These are phyloP conservation scores for Hippocampus barbouri DNA, from an alignment of 2,113 vertebrate species.

Conservation along the genomic window DNA sequence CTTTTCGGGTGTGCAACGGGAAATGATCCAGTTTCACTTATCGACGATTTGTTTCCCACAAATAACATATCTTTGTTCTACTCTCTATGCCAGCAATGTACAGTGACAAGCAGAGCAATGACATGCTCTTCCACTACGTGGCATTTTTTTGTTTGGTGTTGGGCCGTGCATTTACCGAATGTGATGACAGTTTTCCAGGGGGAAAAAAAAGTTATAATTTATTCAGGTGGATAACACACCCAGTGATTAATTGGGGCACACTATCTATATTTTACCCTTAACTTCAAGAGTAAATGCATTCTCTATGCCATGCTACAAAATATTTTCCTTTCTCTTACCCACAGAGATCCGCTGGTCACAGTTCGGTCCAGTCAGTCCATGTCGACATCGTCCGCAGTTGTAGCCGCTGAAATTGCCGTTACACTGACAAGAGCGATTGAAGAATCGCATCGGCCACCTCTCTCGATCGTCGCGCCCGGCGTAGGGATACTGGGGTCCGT, in stretches of 20 bases:
- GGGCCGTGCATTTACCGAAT: too few relatives aligned
- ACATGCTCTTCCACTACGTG: neutral
- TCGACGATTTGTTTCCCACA: neutral
- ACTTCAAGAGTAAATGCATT: neutral
- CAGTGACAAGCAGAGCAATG: neutral
- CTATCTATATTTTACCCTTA: neutral
- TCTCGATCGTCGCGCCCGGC: conserved; percentile 88
- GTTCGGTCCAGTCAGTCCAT: conserved; percentile 79
- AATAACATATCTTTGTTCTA: neutral
- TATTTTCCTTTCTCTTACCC: conserved; percentile 76
- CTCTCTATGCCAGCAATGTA: neutral
- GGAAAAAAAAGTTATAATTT: too few relatives aligned
- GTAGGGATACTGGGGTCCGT: conserved; percentile 87
- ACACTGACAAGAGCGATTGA: conserved; percentile 87
- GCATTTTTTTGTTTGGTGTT: neutral
- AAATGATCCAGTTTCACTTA: neutral
- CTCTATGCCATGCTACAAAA: neutral
- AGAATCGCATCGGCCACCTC: conserved; percentile 87
- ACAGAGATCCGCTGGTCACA: conserved; percentile 77
- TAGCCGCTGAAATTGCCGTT: conserved; percentile 84
- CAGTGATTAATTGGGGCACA: neutral
- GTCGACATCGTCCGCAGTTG: conserved; percentile 83
- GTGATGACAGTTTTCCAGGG: too few relatives aligned
- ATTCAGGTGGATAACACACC: neutral
- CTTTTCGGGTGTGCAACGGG: too few relatives aligned